Conservation (phyloP, 2,113 vertebrate genomes). For the Clarias macrocephalus region DNA sequence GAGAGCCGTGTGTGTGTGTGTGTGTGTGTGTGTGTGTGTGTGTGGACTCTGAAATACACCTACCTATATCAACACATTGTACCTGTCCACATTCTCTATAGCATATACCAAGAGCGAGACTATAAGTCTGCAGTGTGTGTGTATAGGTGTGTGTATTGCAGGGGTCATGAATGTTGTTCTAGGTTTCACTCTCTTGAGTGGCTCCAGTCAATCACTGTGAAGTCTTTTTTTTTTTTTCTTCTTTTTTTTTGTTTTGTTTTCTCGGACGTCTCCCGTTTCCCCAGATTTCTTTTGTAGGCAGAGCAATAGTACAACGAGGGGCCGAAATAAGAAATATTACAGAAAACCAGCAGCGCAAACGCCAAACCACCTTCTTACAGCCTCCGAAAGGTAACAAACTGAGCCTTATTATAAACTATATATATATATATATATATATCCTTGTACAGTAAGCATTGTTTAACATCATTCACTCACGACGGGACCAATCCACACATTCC, state of each 20-base stretch:
- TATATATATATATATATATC: neutral
- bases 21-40: slow-evolving; percentile 25
- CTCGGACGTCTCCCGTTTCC: slow-evolving; percentile 40
- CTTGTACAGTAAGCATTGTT: neutral
- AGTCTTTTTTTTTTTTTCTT: slow-evolving; percentile 53
- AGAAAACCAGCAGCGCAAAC: slow-evolving; percentile 62
- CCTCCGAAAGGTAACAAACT: neutral
- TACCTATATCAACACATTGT: slow-evolving; percentile 5
- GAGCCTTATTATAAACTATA: slow-evolving; percentile 34
- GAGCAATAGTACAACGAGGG: slow-evolving; percentile 69
- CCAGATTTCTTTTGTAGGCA: slow-evolving; percentile 65
- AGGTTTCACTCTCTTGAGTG: slow-evolving; percentile 58
- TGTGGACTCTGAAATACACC: slow-evolving; percentile 11
- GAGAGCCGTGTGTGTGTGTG: slow-evolving; percentile 43
- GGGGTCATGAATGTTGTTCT: slow-evolving; percentile 48
- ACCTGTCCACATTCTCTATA: slow-evolving; percentile 23
- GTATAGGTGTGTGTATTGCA: slow-evolving; percentile 45
- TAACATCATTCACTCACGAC: slow-evolving; percentile 23
- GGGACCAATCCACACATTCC: slow-evolving; percentile 75
- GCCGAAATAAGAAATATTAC: slow-evolving; percentile 31
- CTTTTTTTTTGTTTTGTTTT: slow-evolving; percentile 27
- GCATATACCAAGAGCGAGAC: neutral
- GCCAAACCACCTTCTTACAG: slow-evolving; percentile 21
- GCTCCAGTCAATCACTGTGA: slow-evolving; percentile 75
- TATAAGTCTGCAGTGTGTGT: slow-evolving; percentile 22